Conservation (phyloP, 1,140 invertebrate genomes). For the Philotrypesis tridentata region DNA sequence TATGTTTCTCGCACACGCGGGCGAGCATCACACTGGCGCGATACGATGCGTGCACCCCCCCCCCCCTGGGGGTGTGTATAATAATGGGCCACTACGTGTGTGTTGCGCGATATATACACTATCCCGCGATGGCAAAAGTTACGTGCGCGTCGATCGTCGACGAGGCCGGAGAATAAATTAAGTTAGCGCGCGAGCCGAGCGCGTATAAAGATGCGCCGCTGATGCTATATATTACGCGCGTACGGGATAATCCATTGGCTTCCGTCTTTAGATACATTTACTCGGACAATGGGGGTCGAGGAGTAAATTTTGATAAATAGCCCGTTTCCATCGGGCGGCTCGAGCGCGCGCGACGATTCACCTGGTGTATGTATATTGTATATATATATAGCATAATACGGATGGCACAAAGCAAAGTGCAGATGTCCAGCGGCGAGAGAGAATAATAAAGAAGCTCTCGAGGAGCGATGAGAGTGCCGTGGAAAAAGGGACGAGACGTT, state of each 20-base stretch:
- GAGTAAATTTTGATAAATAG: slow-evolving; percentile 31
- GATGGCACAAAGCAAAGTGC: slow-evolving; percentile 23
- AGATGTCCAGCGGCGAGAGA: slow-evolving; percentile 26
- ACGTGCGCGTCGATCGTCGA: background rate
- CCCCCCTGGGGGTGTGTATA: too few species aligned
- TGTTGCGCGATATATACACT: background rate
- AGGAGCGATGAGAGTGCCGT: slow-evolving; percentile 17
- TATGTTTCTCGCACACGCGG: background rate
- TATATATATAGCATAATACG: too few species aligned
- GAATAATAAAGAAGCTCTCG: slow-evolving; percentile 35
- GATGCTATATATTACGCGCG: too few species aligned
- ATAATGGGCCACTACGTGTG: too few species aligned
- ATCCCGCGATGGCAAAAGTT: background rate
- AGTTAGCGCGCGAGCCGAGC: background rate
- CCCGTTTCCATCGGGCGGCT: background rate
- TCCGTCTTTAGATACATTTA: background rate
- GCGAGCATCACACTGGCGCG: too few species aligned
- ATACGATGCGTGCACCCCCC: too few species aligned
- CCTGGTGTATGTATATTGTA: too few species aligned
- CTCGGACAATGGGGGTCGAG: background rate
- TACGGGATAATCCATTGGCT: background rate
- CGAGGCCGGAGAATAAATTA: background rate
- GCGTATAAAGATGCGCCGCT: background rate
- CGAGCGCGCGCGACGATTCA: slow-evolving; percentile 22
- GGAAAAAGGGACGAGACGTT: background rate